Evolutionary conservation across 2,113 vertebrate species (phyloP).

Genomic region (human): GRCh38 chr1:75933501-75934000

Average conservation of each 20-base stretch:
- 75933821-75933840: not conserved
- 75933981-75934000: not conserved
- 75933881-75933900: not conserved
- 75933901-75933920: not conserved
- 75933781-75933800: not conserved
- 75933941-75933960: not conserved
- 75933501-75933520: too few species aligned
- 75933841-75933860: conserved; percentile 4
- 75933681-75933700: not conserved
- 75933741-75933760: not conserved
- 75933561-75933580: not conserved
- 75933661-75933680: not conserved
- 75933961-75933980: conserved; percentile 21
- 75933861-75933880: not conserved
- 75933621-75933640: not conserved
- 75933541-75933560: conserved; percentile 26
- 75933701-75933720: not conserved
- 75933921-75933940: not conserved
- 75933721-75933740: not conserved
- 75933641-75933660: not conserved
- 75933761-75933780: not conserved
- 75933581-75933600: not conserved
- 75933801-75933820: conserved; percentile 23
- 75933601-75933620: not conserved
- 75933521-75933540: not conserved